Percentiles rank a stretch among this genome's conserved stretches.
Conservation (phyloP, 2,113 vertebrate genomes). For the Gallinago paraguaiae region DNA sequence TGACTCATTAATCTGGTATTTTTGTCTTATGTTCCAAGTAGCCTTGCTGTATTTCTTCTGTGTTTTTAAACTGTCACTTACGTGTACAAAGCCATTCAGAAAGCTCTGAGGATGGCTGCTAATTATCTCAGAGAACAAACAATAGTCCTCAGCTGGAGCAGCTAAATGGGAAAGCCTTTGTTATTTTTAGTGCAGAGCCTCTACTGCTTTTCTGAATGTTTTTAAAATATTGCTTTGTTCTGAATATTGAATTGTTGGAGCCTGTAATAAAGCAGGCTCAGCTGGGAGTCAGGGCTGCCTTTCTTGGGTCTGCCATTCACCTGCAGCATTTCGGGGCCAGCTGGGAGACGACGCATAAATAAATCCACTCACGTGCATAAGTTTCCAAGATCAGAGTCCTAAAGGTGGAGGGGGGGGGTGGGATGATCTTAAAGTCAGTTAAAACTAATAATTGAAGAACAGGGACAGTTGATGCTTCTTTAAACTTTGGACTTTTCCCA, state of each 20-base stretch:
- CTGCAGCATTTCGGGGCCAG: background rate
- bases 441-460: background rate
- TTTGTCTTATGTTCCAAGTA: background rate
- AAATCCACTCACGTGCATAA: background rate
- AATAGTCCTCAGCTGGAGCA: constrained; percentile 8
- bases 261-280: background rate
- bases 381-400: background rate
- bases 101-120: constrained; percentile 23
- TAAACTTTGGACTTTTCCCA: background rate
- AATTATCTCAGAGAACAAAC: constrained; percentile 38
- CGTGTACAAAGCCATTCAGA: background rate
- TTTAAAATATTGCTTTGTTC: background rate
- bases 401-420: background rate
- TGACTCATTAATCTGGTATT: background rate
- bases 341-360: background rate
- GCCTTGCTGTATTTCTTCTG: background rate
- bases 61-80: constrained; percentile 7
- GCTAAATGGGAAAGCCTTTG: constrained; percentile 20
- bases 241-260: constrained; percentile 8
- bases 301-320: background rate
- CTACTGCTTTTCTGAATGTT: background rate
- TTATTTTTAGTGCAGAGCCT: constrained; percentile 27
- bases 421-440: background rate
- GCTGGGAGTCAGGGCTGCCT: background rate
- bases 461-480: background rate